Conservation (phyloP, 2,888 invertebrate species). For the Scelioninae gen. 2 region DNA sequence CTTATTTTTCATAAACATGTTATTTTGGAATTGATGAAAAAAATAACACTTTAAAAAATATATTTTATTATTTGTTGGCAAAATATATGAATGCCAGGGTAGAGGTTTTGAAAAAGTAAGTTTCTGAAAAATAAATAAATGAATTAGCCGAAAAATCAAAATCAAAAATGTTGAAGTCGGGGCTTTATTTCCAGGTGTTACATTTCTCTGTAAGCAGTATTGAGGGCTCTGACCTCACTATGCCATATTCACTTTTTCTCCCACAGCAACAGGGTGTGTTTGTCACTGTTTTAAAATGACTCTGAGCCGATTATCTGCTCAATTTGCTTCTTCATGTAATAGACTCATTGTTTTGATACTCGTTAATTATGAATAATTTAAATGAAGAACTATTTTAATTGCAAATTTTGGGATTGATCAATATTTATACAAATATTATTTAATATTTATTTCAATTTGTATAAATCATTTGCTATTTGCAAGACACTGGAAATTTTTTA, state of each 20-base stretch:
- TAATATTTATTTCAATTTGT: neutral
- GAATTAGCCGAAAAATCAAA: slow-evolving; percentile 24
- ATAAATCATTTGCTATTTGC: no score
- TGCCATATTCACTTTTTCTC: slow-evolving; percentile 39
- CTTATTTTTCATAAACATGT: neutral
- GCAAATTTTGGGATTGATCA: neutral
- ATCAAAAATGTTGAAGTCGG: slow-evolving; percentile 22
- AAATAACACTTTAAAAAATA: neutral
- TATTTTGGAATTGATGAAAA: no score
- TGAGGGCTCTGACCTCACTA: slow-evolving; percentile 56
- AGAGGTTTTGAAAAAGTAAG: neutral
- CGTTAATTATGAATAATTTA: slow-evolving; percentile 4
- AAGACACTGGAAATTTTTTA: no score
- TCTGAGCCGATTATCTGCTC: slow-evolving; percentile 54
- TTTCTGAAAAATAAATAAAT: slow-evolving; percentile 29
- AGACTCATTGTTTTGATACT: slow-evolving; percentile 39
- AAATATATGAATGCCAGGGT: neutral
- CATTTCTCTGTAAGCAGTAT: slow-evolving; percentile 30
- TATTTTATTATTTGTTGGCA: neutral
- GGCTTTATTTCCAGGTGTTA: slow-evolving; percentile 27
- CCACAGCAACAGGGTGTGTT: slow-evolving; percentile 52
- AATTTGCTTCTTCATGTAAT: slow-evolving; percentile 45
- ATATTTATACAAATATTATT: neutral
- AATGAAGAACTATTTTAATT: slow-evolving; percentile 6
- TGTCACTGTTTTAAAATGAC: slow-evolving; percentile 46